Base-by-base conservation (phyloP, 2,888 invertebrate species). In the Ormyrus pomaceus region DNA sequence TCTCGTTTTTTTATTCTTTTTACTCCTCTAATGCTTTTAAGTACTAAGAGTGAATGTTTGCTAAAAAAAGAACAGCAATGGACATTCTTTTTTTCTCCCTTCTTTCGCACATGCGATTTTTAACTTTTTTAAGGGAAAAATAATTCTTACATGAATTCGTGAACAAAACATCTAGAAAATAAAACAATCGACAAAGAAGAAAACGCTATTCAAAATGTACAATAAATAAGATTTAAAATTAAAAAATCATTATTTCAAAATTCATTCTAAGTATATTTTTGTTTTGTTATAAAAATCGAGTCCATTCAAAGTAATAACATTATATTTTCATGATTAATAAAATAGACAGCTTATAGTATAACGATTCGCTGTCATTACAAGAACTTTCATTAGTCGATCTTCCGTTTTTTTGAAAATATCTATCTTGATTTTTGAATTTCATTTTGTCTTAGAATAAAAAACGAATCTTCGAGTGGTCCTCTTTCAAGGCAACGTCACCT, bases 221-320 rank as follows among this genome's bases (percentile, higher is more conserved):
- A 76, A 82, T 82, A 82, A 83, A 83, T 81, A 81, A 79, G 78
- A 81, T 80, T 69, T 73, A 58, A 64, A 76, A 70, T 46, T 59
- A 70, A 76, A 62, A 65, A 77, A 80, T 61, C 62, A 80, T 55
- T 79, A 13, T 76, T 77, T 55, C 74, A 19, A 56, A 45, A 62
- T 74, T 70, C 80, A 70, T 73, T 19, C 53, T 61, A 74, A 58
- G 58, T 58, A 64, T 74, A 73, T 69, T 79, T 73, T 64, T 55
- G 45, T 71, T 66, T 76, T 10, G 8, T 64, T 56, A 45, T 56
- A 50, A 58, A 69, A 64, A 74, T 61, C n/a, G 6, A 59, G 65
- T 50, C 13, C 19, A 10, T 68, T 70, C 34, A 55, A 66, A 81
- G 19, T n/a, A 50, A 51, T 55, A 50, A 62, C 50, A 5, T 9